Conservation (phyloP, 1,140 invertebrate species). For the Cherax destructor region DNA sequence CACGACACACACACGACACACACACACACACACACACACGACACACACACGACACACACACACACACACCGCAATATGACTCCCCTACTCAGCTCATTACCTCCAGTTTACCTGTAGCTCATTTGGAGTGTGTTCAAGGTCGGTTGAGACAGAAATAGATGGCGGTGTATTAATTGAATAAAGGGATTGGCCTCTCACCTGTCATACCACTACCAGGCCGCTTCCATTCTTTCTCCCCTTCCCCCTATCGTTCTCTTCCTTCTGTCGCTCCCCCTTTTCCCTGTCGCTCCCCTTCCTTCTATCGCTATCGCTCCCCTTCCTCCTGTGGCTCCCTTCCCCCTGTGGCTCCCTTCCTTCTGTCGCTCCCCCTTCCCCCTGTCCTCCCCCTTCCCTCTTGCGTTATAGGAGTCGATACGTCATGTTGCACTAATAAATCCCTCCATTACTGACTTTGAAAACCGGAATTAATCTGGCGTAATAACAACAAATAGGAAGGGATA, state of each 20-base stretch:
- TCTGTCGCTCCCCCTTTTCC: background rate
- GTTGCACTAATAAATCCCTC: slow-evolving; percentile 4
- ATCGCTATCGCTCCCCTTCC: too few relatives aligned
- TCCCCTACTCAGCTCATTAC: too few relatives aligned
- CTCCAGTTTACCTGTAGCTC: background rate
- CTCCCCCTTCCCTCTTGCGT: background rate
- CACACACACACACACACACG: too few relatives aligned
- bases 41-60: too few relatives aligned
- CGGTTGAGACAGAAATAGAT: background rate
- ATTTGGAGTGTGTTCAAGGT: background rate
- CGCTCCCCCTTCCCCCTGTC: background rate
- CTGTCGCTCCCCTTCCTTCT: too few relatives aligned
- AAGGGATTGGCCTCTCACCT: background rate
- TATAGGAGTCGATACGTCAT: background rate
- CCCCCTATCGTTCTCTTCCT: background rate
- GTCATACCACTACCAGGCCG: background rate
- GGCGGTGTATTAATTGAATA: background rate
- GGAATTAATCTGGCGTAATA: background rate
- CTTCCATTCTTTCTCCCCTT: background rate
- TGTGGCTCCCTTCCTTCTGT: background rate
- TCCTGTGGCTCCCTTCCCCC: background rate
- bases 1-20: too few relatives aligned
- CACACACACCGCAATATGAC: too few relatives aligned
- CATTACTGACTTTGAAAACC: slow-evolving; percentile 4
- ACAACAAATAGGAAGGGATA: background rate